Base-by-base conservation (phyloP, 2,113 vertebrate species). In the Lepidothrix coronata region DNA sequence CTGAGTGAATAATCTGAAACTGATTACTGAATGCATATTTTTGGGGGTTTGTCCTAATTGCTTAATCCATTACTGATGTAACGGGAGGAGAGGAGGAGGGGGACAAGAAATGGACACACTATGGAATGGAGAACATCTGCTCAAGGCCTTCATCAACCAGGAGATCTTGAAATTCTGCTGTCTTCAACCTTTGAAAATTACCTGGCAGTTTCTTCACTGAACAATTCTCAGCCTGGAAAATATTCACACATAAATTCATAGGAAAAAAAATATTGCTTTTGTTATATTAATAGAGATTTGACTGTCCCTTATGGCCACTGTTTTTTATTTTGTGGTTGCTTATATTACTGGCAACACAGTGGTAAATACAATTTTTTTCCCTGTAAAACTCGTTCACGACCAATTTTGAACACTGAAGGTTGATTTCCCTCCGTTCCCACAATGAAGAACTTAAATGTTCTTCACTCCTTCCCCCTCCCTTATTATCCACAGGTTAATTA, bases 21-120 rank as follows among this genome's bases (percentile, higher is more conserved):
- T 2, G 6, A 35, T 63, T n/a, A 76, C 0, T 58, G 31, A 70
- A 66, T 62, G 21, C 2, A 11, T 44, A n/a, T 35, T 73, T 67
- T 57, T 2, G 5, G 6, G 20, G 2, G 12, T 48, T 73, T 68
- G 4, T 23, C 49, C 12, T 48, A 33, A 41, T 3, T 77, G 10
- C 14, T 88, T 67, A 73, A 76, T 21, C 11, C 27, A 41, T 21
- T 43, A 14, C 5, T 18, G 5, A n/a, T 57, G 7, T 61, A 81
- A 65, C 2, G 0, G 0, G 11, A 41, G 5, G 44, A 11, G 22
- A 11, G 15, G 9, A 39, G 51, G 20, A 10, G 20, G 4, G 27
- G 8, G 4, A 44, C 0, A 3, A 39, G 61, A 63, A 52, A 72
- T 0, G 0, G 10, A 35, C 17, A n/a, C 0, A 0, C 9, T 49